Evolutionary conservation across 1,140 invertebrate genomes (phyloP).

Genomic region (Diachasma alloeum): DNA sequence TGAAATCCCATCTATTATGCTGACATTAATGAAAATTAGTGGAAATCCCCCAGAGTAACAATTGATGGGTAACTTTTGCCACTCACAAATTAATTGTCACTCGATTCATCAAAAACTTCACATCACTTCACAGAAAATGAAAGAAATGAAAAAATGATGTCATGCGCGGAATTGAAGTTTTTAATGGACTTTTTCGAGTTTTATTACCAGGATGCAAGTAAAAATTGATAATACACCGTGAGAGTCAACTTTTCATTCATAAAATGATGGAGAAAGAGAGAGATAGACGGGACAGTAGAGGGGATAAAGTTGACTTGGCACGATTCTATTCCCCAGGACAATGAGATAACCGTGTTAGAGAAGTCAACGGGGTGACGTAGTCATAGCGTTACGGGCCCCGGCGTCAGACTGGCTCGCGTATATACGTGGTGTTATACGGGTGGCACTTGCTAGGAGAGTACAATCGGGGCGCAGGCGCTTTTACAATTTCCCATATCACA

Average conservation of each 20-base stretch:
- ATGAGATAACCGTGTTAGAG: not conserved
- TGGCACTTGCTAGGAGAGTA: slow-evolving; percentile 15
- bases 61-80: not conserved
- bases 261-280: not conserved
- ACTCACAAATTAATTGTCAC: not conserved
- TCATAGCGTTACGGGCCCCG: slow-evolving; percentile 60
- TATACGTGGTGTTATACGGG: slow-evolving; percentile 25
- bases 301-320: not conserved
- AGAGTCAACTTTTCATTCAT: slow-evolving; percentile 11
- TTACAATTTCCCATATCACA: not conserved
- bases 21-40: not conserved
- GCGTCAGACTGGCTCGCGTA: slow-evolving; percentile 58
- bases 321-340: not conserved
- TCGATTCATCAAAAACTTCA: not conserved
- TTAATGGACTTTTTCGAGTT: not conserved
- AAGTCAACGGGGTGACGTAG: slow-evolving; percentile 33
- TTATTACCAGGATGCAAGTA: not conserved
- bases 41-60: not conserved
- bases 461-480: slow-evolving; percentile 27
- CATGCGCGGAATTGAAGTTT: not conserved
- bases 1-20: not conserved
- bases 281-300: no score
- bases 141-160: no score
- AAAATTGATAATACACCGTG: not conserved
- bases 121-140: not conserved